Percentiles rank a stretch among this genome's conserved stretches.
Evolutionary conservation across 2,113 vertebrate genomes (phyloP).

Genomic region (Oryzias melastigma): DNA sequence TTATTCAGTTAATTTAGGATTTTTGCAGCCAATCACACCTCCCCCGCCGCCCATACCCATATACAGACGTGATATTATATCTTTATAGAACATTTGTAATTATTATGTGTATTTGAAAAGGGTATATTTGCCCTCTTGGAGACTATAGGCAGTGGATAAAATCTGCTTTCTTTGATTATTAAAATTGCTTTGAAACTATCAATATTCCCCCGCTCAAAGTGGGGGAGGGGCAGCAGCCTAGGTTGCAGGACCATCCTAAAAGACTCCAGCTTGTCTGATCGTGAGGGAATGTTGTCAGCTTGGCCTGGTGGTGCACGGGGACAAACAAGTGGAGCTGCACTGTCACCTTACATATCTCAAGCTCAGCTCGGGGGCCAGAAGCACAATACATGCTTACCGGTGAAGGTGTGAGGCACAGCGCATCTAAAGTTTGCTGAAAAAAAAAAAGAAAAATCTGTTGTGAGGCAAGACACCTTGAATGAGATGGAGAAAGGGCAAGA

Average conservation of each 20-base stretch:
- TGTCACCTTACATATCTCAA: slow-evolving; percentile 4
- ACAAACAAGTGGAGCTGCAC: slow-evolving; percentile 8
- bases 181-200: slow-evolving; percentile 30
- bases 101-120: slow-evolving; percentile 32
- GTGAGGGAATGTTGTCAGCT: slow-evolving; percentile 10
- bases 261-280: slow-evolving; percentile 19
- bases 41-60: too few species aligned
- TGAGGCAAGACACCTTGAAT: slow-evolving; percentile 13
- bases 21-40: too few species aligned
- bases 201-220: slow-evolving; percentile 10
- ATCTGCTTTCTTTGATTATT: slow-evolving; percentile 34
- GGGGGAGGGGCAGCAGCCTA: not conserved
- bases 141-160: not conserved
- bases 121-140: slow-evolving; percentile 28
- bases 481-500: slow-evolving; percentile 8
- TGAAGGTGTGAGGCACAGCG: not conserved
- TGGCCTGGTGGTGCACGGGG: slow-evolving; percentile 6
- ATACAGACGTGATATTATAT: too few species aligned
- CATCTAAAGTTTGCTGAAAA: slow-evolving; percentile 1
- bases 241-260: slow-evolving; percentile 3
- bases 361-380: slow-evolving; percentile 2
- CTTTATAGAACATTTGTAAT: not conserved
- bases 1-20: too few species aligned
- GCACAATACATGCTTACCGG: not conserved
- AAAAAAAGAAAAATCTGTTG: not conserved